These are phyloP conservation scores for Cancer borealis DNA, from an alignment of 2,888 invertebrate species.

Conservation along the genomic window DNA sequence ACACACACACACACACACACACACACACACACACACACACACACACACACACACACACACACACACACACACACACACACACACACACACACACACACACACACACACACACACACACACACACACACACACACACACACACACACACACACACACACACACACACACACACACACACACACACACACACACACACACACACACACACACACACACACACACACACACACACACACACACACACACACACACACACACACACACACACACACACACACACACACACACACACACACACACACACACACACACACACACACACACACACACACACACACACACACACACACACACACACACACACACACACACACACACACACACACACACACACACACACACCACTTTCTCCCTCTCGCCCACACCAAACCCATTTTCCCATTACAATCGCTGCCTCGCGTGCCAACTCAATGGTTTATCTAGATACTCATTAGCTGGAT, in stretches of 20 bases:
- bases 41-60: not conserved
- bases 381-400: not conserved
- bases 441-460: not conserved
- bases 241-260: constrained; percentile 1
- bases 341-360: not conserved
- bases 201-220: not conserved
- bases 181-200: constrained; percentile 9
- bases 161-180: not conserved
- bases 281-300: not conserved
- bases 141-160: not conserved
- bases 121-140: not conserved
- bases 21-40: not conserved
- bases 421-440: constrained; percentile 39
- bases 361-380: not conserved
- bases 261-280: not conserved
- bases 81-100: not conserved
- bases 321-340: constrained; percentile 37
- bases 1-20: not conserved
- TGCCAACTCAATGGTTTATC: not conserved
- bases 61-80: not conserved
- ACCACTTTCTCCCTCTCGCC: not conserved
- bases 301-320: constrained; percentile 5
- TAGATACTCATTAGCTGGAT: not conserved
- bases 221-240: constrained; percentile 1
- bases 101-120: not conserved